Conservation (phyloP, 2,888 invertebrate genomes). For the Syrphus vitripennis region DNA sequence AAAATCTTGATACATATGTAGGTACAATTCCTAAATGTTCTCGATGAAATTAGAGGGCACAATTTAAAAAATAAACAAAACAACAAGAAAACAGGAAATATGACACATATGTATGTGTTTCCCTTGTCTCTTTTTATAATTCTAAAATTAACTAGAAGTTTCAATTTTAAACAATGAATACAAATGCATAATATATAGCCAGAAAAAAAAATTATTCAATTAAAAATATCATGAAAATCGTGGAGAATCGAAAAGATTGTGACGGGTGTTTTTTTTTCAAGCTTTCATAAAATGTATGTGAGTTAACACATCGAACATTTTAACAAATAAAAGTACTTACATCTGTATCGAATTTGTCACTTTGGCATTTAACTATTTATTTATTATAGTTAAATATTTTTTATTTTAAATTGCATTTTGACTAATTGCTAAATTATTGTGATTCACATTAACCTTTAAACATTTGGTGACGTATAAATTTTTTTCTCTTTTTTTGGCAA, state of each 20-base stretch:
- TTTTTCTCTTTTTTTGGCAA: too few relatives aligned
- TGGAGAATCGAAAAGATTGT: background rate
- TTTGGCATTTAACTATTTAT: too few relatives aligned
- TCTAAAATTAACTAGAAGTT: background rate
- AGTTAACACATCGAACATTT: too few relatives aligned
- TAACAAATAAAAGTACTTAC: too few relatives aligned
- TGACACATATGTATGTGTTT: too few relatives aligned
- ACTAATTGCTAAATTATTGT: too few relatives aligned
- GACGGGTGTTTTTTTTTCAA: background rate
- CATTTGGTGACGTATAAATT: too few relatives aligned
- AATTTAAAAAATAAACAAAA: background rate
- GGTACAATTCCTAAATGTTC: background rate
- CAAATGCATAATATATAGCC: background rate
- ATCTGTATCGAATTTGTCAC: too few relatives aligned
- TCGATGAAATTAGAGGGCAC: background rate
- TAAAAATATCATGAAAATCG: background rate
- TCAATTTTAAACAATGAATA: background rate
- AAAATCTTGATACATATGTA: background rate
- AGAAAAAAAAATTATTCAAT: background rate
- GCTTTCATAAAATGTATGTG: background rate
- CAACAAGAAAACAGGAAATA: background rate
- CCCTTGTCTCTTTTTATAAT: background rate
- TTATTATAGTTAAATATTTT: too few relatives aligned
- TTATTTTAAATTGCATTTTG: too few relatives aligned
- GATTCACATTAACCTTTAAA: too few relatives aligned